These are phyloP conservation scores for Strix aluco DNA, from an alignment of 2,113 vertebrate genomes.

Conservation along the genomic window DNA sequence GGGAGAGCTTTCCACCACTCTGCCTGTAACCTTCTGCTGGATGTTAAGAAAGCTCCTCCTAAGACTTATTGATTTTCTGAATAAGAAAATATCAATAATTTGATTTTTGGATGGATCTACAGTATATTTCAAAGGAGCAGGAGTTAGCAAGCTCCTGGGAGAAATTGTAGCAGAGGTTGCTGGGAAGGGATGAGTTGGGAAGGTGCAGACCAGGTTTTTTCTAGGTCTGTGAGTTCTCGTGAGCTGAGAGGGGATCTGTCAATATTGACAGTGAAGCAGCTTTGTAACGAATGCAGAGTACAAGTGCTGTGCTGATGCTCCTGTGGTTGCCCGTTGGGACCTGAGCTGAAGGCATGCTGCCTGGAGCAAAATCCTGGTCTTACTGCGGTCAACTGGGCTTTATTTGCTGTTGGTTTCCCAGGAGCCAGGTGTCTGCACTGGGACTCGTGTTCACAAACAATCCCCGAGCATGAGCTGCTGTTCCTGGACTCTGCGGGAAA, in stretches of 20 bases:
- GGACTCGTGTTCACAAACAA: rapidly evolving
- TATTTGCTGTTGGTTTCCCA: background rate
- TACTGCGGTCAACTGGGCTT: rapidly evolving
- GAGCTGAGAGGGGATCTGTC: background rate
- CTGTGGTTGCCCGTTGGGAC: rapidly evolving
- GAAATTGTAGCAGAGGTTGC: background rate
- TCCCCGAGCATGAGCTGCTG: background rate
- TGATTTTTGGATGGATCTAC: background rate
- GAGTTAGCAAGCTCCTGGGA: background rate
- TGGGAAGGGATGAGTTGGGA: background rate
- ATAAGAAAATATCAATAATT: background rate
- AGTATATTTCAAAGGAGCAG: background rate
- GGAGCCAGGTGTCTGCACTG: background rate
- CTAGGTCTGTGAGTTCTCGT: rapidly evolving
- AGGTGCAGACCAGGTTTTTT: background rate
- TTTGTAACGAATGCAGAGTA: background rate
- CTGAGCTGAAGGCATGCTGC: background rate
- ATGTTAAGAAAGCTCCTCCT: background rate
- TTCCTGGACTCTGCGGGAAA: rapidly evolving
- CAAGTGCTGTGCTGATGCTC: background rate
- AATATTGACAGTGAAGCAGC: rapidly evolving
- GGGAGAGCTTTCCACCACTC: background rate
- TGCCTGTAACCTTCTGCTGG: background rate
- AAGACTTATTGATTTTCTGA: background rate
- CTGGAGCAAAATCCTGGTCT: background rate